Base-by-base conservation (phyloP, 2,888 invertebrate genomes). In the Drosophila heteroneura region DNA sequence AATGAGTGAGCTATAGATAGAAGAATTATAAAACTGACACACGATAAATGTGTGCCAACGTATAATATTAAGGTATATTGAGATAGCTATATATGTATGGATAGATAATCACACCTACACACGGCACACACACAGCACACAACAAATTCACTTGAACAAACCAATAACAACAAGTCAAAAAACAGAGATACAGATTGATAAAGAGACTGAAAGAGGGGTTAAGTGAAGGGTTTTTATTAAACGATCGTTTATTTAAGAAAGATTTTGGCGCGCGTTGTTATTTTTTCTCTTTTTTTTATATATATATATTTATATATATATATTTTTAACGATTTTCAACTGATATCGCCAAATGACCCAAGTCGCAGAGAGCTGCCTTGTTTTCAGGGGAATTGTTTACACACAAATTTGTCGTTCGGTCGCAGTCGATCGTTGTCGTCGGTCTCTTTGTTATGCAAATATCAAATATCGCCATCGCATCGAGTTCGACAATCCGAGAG, bases 101-200 rank as follows among this genome's bases (percentile, higher is more conserved):
- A 60, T 44, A 69, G 77, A 83, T 81, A 74, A 76, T 74, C 74
- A 87, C 76, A 87, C 89, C 84, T 74, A 82, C 76, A 81, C 79
- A 47, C 22, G 1, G 22, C 74, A 87, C 76, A 87, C 87, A 81
- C 76, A 74, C 64, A 59, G 51, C 67, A 56, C 41, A 69, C 64
- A 59, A 44, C 65, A 70, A 90, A 88, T 82, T 90, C 88, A 88
- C 90, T 90, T 90, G 90, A 85, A 88, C 88, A 79, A 54, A 52
- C 41, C 68, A 68, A 79, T 54, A 73, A 78, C 54, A 76, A 70
- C 64, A 78, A 81, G 65, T 60, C 49, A 41, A n/a, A 35, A 57
- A 39, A 7, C 35, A 33, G 56, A 49, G 22, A 58, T 22, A 58
- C 47, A 22, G 4, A 47, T 47, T 47, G 32, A 58, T 58, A 28